phyloP scores from a whole-genome alignment of 2,113 vertebrate species.

The Rhinolophus sinicus region DNA sequence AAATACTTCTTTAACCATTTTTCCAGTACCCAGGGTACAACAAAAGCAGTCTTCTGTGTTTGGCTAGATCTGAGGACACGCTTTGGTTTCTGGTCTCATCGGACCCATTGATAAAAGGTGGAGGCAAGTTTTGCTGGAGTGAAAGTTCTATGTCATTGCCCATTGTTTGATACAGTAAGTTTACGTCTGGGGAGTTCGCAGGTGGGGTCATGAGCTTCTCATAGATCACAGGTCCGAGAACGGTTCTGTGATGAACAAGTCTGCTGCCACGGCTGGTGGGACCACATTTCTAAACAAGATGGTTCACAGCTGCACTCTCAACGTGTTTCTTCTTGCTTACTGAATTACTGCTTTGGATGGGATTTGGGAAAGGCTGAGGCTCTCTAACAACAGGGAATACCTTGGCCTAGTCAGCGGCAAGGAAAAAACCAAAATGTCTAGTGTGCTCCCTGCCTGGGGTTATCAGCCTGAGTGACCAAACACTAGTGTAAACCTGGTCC shows the following conservation, averaged over 20 bases:
- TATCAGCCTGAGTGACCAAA: not conserved
- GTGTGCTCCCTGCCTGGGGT: not conserved
- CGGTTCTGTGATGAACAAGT: not conserved
- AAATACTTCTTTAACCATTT: conserved; percentile 42
- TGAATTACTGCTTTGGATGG: conserved; percentile 16
- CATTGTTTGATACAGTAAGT: conserved; percentile 46
- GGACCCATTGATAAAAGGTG: conserved; percentile 4
- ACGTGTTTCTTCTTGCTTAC: not conserved
- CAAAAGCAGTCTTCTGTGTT: conserved; percentile 41
- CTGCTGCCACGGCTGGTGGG: not conserved
- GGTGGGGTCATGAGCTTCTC: not conserved
- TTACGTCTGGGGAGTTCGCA: not conserved
- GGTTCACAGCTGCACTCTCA: not conserved
- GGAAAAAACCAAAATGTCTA: not conserved
- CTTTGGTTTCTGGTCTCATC: not conserved
- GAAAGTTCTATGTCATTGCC: not conserved
- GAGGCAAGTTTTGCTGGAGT: not conserved
- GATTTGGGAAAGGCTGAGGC: conserved; percentile 4
- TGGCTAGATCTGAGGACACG: conserved; percentile 13
- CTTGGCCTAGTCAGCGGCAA: not conserved
- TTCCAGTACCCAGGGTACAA: not conserved
- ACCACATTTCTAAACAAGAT: conserved; percentile 8
- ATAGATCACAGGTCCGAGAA: conserved; percentile 6
- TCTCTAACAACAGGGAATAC: not conserved
- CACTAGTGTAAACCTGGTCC: not conserved